These are phyloP conservation scores for Sebastiscus tertius DNA, from an alignment of 2,797 vertebrate species.

Conservation along the genomic window DNA sequence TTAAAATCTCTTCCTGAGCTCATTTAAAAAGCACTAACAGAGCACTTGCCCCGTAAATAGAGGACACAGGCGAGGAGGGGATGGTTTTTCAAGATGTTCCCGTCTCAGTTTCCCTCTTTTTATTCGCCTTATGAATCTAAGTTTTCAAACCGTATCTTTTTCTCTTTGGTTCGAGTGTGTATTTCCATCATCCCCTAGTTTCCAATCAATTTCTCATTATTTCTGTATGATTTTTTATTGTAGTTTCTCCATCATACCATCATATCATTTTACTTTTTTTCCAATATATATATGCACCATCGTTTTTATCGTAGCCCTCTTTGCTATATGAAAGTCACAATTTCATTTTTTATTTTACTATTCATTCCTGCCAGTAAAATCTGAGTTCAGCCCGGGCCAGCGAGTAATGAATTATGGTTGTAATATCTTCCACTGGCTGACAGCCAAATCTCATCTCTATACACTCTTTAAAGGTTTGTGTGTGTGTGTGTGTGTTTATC, in stretches of 20 bases:
- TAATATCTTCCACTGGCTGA: slow-evolving; percentile 64
- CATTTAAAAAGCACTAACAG: slow-evolving; percentile 38
- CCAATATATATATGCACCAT: slow-evolving; percentile 17
- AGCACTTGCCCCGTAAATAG: neutral
- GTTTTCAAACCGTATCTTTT: neutral
- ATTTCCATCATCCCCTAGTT: neutral
- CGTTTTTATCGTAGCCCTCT: neutral
- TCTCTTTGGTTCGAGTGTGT: neutral
- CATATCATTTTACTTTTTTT: neutral
- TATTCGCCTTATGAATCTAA: neutral
- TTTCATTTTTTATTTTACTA: slow-evolving; percentile 28
- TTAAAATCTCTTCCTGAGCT: slow-evolving; percentile 30
- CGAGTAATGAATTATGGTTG: slow-evolving; percentile 63
- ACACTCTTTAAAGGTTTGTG: slow-evolving; percentile 37
- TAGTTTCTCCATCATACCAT: neutral
- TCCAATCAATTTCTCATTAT: slow-evolving; percentile 17
- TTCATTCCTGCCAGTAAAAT: slow-evolving; percentile 55
- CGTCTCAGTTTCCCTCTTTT: neutral
- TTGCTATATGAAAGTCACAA: slow-evolving; percentile 23
- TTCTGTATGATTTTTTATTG: neutral
- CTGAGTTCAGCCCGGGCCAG: slow-evolving; percentile 38
- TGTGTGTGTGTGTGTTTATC: slow-evolving; percentile 16
- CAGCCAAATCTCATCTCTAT: slow-evolving; percentile 57
- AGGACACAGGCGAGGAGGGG: neutral
- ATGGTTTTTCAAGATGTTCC: neutral